phyloP scores from a whole-genome alignment of 2,113 vertebrate species.

The Cebidichthys violaceus region DNA sequence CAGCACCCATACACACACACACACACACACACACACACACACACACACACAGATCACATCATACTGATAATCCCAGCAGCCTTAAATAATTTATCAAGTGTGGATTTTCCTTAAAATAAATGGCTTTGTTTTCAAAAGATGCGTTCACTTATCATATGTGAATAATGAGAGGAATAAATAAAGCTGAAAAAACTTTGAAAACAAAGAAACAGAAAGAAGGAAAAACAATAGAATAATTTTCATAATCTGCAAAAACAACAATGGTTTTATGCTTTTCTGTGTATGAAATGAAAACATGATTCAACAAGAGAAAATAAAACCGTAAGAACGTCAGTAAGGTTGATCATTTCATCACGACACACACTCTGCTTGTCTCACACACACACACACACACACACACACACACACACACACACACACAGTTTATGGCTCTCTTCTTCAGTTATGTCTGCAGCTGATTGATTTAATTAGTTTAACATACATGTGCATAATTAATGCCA shows the following conservation, averaged over 20 bases:
- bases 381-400: conserved; percentile 27
- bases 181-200: conserved; percentile 5
- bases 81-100: conserved; percentile 81
- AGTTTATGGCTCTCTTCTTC: conserved; percentile 28
- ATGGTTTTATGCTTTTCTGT: not conserved
- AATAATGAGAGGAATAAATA: conserved; percentile 61
- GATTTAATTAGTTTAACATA: conserved; percentile 72
- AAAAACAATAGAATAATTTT: conserved; percentile 34
- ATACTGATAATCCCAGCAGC: conserved; percentile 69
- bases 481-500: conserved; percentile 73
- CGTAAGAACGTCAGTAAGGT: not conserved
- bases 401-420: conserved; percentile 9
- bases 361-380: not conserved
- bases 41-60: conserved; percentile 30
- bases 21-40: conserved; percentile 6
- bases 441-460: conserved; percentile 67
- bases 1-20: conserved; percentile 28
- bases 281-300: conserved; percentile 8
- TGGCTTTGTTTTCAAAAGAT: conserved; percentile 57
- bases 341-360: conserved; percentile 12
- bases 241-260: conserved; percentile 10
- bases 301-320: conserved; percentile 5
- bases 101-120: conserved; percentile 76
- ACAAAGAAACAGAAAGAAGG: conserved; percentile 26
- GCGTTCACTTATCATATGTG: conserved; percentile 43